Base-by-base conservation (phyloP, 1,140 invertebrate species). In the Mamestra configurata region DNA sequence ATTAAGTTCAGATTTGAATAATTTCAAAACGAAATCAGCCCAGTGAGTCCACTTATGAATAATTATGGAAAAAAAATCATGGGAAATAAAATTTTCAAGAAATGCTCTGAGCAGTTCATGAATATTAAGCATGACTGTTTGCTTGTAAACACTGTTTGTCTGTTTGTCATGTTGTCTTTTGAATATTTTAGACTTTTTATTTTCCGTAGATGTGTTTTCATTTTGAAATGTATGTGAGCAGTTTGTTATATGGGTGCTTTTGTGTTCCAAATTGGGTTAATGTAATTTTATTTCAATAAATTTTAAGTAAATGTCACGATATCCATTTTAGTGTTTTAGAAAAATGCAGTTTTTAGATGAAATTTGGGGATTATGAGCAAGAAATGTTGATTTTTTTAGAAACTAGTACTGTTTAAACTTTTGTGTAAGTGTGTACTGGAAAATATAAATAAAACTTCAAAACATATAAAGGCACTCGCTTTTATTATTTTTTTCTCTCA, bases 381-480 rank as follows among this genome's bases (percentile, higher is more conserved):
- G 27, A 5, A 3, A 31, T 31, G 2, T 31, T 5, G 5, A 31
- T 31, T 5, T n/a, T n/a, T n/a, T n/a, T n/a, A n/a, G n/a, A n/a
- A n/a, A n/a, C n/a, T n/a, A n/a, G n/a, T n/a, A n/a, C n/a, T n/a
- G n/a, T n/a, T n/a, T n/a, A n/a, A n/a, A n/a, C n/a, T n/a, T n/a
- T n/a, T n/a, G n/a, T n/a, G n/a, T n/a, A n/a, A n/a, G n/a, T n/a
- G n/a, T n/a, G n/a, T n/a, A n/a, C n/a, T n/a, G 35, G 37, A 76
- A 4, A 15, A 11, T 31, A 51, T 55, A 80, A 84, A 86, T 80
- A 86, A 91, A 92, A 92, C 87, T 80, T 90, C 55, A 53, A 49
- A 79, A 83, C 15, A 37, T 79, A 75, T 85, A 88, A 90, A 92
- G 89, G 86, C 90, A 92, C 88, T 93, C 89, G 86, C 79, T 84